These are phyloP conservation scores for Helicolenus hilgendorfi DNA, from an alignment of 2,797 vertebrate species.

Conservation along the genomic window DNA sequence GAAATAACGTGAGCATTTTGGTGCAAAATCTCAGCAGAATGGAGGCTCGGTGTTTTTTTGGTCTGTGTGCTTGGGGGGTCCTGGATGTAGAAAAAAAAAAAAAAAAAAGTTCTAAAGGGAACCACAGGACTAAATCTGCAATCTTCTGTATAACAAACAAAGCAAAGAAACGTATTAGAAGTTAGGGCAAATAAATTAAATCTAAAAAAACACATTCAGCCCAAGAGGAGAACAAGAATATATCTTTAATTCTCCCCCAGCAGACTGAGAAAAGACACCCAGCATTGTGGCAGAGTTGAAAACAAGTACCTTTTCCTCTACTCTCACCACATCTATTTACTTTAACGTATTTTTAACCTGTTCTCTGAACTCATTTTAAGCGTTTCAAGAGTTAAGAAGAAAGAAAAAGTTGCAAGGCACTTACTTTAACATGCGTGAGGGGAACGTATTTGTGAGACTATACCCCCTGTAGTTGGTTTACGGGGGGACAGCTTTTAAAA, in stretches of 20 bases:
- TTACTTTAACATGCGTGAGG: slow-evolving; percentile 71
- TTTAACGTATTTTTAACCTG: no score
- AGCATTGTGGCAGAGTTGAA: background rate
- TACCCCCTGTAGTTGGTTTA: slow-evolving; percentile 41
- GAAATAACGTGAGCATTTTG: background rate
- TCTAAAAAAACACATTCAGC: background rate
- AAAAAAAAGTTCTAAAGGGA: background rate
- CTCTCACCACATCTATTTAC: background rate
- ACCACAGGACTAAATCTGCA: background rate
- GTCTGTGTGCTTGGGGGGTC: background rate
- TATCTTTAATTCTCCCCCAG: background rate
- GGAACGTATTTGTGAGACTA: slow-evolving; percentile 7
- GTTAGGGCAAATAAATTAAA: rapidly evolving
- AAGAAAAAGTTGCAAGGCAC: slow-evolving; percentile 52
- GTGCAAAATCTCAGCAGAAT: background rate
- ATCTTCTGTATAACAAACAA: background rate
- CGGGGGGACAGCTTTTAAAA: slow-evolving; percentile 67
- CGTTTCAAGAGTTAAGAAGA: background rate
- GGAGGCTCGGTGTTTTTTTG: background rate
- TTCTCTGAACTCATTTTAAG: background rate
- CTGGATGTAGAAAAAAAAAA: background rate
- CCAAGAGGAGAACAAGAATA: background rate
- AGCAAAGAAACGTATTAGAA: background rate
- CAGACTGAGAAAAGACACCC: background rate
- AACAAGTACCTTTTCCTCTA: background rate